Evolutionary conservation across 64 coral and sea anemone genomes (phyloP), one percentile per base, ranked within the genome.

Genomic region (Montipora foliosa): DNA sequence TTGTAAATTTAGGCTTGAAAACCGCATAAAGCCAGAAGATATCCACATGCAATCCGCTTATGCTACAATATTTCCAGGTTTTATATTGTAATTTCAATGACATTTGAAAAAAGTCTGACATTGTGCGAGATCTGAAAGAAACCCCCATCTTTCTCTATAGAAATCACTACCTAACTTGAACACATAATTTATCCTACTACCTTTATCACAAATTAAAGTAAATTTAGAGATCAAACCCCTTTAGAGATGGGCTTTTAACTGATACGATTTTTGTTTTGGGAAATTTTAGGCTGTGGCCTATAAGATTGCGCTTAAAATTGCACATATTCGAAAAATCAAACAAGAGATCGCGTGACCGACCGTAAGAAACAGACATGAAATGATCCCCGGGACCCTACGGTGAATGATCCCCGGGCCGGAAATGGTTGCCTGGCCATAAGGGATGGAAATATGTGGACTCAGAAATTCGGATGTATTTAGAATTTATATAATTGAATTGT

Each of bases 181-280:
- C 61, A 81, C 5, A 25, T 37, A 37, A 61, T 82, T 82, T 62
- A 25, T 8, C 57, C 0, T 59, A 82, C 6, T 82, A 62, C 21
- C 57, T 82, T 62, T 82, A 80, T 80, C 49, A 80, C 48, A 80
- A 80, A 57, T 80, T 4, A n/a, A 80, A 80, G 10, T 15, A 53
- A 55, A 80, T 7, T 8, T 0, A 55, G 5, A 80, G 2, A 57
- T 2, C 4, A 8, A 4, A 80, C 29, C 29, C 29, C 29, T 37
- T 37, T 37, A 80, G 4, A 80, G 15, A 80, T 82, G 52, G 55
- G 17, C n/a, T 21, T 0, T 80, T 19, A 57, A 20, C 4, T 57
- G 50, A 53, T 80, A 22, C 25, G 2, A 80, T 37, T 37, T 57
- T 80, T 62, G 61, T 60, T 44, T 82, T 62, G 79, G 79, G 79